Evolutionary conservation across 2,888 invertebrate species (phyloP).

Genomic region (Capitulum mitella): DNA sequence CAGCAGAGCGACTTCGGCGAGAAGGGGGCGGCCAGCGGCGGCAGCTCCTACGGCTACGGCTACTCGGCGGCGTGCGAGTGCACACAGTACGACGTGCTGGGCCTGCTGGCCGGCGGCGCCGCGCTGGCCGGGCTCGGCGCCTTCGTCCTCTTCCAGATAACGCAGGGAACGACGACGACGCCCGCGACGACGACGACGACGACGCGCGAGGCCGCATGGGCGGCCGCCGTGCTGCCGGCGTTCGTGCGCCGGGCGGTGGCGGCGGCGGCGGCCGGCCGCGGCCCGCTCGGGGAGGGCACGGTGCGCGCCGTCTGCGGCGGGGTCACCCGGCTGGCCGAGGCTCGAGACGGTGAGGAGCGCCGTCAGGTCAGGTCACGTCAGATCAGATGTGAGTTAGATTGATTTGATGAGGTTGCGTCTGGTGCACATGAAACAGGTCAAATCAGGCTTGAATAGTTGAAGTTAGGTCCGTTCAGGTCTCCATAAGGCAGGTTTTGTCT

Average conservation of each 20-base stretch:
- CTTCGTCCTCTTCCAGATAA: neutral
- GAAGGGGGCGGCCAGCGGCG: neutral
- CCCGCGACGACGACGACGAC: neutral
- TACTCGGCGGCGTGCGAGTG: neutral
- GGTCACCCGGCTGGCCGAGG: neutral
- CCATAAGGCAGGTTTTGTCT: too few relatives aligned
- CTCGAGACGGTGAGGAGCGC: neutral
- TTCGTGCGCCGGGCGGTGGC: neutral
- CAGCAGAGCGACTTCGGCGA: neutral
- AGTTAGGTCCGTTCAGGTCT: too few relatives aligned
- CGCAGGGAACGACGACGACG: neutral
- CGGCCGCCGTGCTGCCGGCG: neutral
- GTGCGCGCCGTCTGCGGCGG: neutral
- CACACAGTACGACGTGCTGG: constrained; percentile 1
- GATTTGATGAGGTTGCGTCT: too few relatives aligned
- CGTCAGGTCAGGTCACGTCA: too few relatives aligned
- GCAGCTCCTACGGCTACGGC: neutral
- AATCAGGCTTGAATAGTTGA: too few relatives aligned
- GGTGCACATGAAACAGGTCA: too few relatives aligned
- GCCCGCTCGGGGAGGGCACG: neutral
- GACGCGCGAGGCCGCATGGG: neutral
- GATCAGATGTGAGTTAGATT: too few relatives aligned
- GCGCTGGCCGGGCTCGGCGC: neutral
- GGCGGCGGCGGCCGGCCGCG: neutral
- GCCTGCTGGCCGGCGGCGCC: neutral